Conservation (phyloP, 2,113 vertebrate genomes). For the Hyla sarda region DNA sequence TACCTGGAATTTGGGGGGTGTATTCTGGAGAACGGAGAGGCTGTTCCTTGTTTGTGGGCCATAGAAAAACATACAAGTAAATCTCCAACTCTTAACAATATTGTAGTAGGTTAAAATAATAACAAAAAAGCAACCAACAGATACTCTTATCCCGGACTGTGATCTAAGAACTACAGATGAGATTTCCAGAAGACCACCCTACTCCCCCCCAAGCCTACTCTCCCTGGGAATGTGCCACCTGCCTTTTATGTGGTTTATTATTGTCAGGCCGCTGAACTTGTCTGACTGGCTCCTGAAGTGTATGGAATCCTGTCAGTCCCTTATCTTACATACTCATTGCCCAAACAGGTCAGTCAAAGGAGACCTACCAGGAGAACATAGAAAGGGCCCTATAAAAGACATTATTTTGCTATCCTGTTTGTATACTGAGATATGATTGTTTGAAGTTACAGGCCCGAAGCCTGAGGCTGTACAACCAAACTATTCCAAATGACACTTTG, state of each 20-base stretch:
- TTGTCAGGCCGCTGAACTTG: background rate
- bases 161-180: background rate
- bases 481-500: no score
- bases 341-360: background rate
- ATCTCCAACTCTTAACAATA: background rate
- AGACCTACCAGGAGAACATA: background rate
- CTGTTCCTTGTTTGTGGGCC: background rate
- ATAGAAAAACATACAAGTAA: background rate
- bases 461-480: no score
- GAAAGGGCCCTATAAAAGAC: no score
- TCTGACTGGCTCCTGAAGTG: background rate
- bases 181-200: background rate
- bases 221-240: no score
- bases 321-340: background rate
- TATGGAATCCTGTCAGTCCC: background rate
- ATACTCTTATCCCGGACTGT: background rate
- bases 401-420: no score
- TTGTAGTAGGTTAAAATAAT: no score
- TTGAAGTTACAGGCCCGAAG: no score
- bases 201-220: no score
- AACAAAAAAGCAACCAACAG: background rate
- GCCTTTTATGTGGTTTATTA: no score
- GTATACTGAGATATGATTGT: no score
- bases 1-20: background rate
- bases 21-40: background rate